Base-by-base conservation (phyloP, 2,113 vertebrate species). In the Myotis davidii region DNA sequence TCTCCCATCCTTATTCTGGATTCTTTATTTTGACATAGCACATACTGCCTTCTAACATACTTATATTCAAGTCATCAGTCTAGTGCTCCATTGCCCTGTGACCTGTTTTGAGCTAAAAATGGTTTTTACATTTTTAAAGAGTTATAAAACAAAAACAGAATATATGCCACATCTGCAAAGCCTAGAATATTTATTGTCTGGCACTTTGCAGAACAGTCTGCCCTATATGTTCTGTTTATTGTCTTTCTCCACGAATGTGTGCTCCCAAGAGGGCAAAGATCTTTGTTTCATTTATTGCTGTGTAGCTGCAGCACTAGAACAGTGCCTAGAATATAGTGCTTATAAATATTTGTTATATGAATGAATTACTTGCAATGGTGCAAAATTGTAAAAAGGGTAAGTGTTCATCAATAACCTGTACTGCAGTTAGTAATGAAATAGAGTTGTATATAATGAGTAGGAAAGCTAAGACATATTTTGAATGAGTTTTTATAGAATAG, bases 331-430 rank as follows among this genome's bases (percentile, higher is more conserved):
- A 77, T 81, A 29, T 86, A 95, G 74, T 90, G 17, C 0, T 21
- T 54, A 37, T 93, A 96, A 91, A 79, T 94, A 73, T 93, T 84
- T 64, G 42, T 76, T 93, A 45, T 91, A 72, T 61, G 45, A 93
- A 72, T 95, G 54, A 56, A 59, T 34, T 42, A 5, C 73, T 95
- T 93, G 0, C 65, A 73, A 50, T 88, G 32, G 8, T 94, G n/a
- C 50, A 96, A 90, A 94, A 92, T 94, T 86, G 16, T 72, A 85
- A 83, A 25, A 39, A 88, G 6, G 8, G 34, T 91, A 79, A 67
- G 9, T 92, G 18, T 93, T 79, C 27, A 90, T 88, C 83, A 76
- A 17, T 77, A 50, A 64, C 65, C 48, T 27, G 21, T 79, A 88
- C 23, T 82, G 20, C 21, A 82, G 25, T 85, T 48, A 85, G 37